Conservation (phyloP, 2,888 invertebrate genomes). For the Tineola bisselliella region DNA sequence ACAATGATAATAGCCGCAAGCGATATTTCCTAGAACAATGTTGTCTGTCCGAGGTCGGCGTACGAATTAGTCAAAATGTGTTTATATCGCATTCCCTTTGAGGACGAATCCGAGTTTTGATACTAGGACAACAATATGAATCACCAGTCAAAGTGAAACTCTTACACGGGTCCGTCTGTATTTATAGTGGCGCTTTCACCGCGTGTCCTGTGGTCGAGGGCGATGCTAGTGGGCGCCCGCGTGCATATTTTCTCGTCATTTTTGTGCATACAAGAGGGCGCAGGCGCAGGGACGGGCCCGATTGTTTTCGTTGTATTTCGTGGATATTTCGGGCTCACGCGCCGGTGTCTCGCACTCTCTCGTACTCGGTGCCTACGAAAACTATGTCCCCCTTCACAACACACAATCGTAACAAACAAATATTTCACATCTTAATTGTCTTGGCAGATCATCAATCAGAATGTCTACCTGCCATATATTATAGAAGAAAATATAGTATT, state of each 20-base stretch:
- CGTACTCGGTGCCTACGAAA: conserved; percentile 28
- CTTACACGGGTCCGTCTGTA: conserved; percentile 19
- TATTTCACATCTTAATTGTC: too few relatives aligned
- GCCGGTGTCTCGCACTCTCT: conserved; percentile 22
- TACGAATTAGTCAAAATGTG: background rate
- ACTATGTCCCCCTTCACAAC: background rate
- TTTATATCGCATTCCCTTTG: background rate
- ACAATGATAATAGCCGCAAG: background rate
- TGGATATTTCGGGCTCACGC: conserved; percentile 55
- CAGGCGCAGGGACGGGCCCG: conserved; percentile 40
- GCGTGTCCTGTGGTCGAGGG: background rate
- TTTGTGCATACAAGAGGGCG: conserved; percentile 50
- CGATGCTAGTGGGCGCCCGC: background rate
- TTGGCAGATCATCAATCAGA: background rate
- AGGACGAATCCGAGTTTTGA: background rate
- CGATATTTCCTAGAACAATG: background rate
- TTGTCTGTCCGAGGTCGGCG: background rate
- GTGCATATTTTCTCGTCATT: conserved; percentile 54
- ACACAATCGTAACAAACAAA: background rate
- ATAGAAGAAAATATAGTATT: background rate
- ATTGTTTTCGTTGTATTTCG: conserved; percentile 67
- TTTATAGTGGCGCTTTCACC: conserved; percentile 23
- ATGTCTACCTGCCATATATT: background rate
- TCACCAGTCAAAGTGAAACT: conserved; percentile 13
- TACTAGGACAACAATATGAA: background rate